Evolutionary conservation across 2,797 vertebrate genomes (phyloP).

Genomic region (Onychomys arenicola): DNA sequence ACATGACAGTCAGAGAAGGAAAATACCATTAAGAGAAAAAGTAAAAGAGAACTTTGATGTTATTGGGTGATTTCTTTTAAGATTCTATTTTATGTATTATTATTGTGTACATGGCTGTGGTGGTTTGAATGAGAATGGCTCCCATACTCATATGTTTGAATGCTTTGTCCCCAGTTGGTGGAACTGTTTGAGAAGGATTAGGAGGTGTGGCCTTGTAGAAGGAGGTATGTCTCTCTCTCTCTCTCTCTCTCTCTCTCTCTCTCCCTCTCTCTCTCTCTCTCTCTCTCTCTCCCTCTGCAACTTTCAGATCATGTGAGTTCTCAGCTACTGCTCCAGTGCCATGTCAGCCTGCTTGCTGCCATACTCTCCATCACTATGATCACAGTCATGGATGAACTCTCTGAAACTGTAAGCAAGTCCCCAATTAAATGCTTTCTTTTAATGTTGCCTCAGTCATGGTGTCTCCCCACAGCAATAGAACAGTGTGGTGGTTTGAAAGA

Average conservation of each 20-base stretch:
- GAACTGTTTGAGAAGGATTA: not conserved
- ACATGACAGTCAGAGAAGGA: not conserved
- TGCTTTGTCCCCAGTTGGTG: not conserved
- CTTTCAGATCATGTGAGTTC: not conserved
- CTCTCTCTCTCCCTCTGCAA: not conserved
- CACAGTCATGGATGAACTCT: not conserved
- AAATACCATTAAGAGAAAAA: conserved; percentile 12
- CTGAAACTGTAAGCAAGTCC: not conserved
- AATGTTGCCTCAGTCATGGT: not conserved
- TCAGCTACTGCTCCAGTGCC: not conserved
- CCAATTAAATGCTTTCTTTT: not conserved
- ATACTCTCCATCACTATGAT: not conserved
- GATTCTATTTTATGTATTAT: not conserved
- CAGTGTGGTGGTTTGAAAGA: too few species aligned
- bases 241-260: not conserved
- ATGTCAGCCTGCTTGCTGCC: not conserved
- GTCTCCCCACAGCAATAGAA: not conserved
- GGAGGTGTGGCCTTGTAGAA: not conserved
- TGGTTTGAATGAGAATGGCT: not conserved
- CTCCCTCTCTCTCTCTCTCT: not conserved
- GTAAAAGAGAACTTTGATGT: not conserved
- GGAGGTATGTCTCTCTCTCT: not conserved
- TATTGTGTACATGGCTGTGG: not conserved
- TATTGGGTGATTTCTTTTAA: not conserved
- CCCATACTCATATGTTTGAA: not conserved